These are phyloP conservation scores for Spilogale gracilis DNA, from an alignment of 2,113 vertebrate species.

Conservation along the genomic window DNA sequence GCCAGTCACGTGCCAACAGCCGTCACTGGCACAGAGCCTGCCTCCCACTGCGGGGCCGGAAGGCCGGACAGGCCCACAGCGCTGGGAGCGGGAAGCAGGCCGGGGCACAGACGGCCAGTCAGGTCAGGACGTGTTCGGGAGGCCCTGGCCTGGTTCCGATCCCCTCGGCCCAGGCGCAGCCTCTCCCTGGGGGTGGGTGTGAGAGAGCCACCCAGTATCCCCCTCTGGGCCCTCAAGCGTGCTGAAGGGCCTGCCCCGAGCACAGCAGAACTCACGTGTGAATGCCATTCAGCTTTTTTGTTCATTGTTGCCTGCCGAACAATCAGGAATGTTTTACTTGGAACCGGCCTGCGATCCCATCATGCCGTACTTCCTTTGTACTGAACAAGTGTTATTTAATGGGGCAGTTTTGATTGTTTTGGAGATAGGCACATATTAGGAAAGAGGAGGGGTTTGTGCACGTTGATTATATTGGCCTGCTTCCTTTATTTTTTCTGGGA, in stretches of 20 bases:
- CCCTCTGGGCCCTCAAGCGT: fast-evolving
- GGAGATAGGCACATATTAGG: constrained; percentile 79
- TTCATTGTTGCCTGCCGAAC: constrained; percentile 74
- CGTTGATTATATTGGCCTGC: constrained; percentile 82
- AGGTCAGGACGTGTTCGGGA: background rate
- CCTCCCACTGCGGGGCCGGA: background rate
- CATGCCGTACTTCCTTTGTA: constrained; percentile 82
- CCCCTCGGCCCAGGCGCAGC: background rate
- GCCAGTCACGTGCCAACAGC: background rate
- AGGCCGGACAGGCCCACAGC: background rate
- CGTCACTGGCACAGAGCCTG: no score
- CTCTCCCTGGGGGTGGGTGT: background rate
- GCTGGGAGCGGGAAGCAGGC: fast-evolving
- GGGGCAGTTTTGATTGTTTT: constrained; percentile 85
- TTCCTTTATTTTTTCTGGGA: constrained; percentile 85
- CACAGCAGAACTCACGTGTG: constrained; percentile 18
- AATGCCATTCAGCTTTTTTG: constrained; percentile 71
- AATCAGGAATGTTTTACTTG: constrained; percentile 86
- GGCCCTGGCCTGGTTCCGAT: background rate
- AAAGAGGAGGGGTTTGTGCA: constrained; percentile 76
- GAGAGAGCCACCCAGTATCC: background rate
- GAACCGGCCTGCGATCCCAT: constrained; percentile 60
- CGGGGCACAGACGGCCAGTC: no score
- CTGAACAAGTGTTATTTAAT: constrained; percentile 83
- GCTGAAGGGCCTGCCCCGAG: background rate